Evolutionary conservation across 1,140 invertebrate genomes (phyloP).

Genomic region (Sitophilus oryzae): DNA sequence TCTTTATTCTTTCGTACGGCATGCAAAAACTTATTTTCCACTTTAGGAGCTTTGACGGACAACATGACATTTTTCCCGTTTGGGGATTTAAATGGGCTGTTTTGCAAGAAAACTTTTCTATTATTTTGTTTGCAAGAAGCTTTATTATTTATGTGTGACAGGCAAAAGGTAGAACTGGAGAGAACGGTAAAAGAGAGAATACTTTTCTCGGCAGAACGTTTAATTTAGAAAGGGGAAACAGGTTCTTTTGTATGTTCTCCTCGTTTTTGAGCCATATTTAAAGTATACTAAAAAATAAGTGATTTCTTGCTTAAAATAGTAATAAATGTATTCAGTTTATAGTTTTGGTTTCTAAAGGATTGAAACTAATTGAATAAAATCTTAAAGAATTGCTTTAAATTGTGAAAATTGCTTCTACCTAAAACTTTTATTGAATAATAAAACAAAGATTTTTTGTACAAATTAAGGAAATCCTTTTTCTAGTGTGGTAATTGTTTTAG

Average conservation of each 20-base stretch:
- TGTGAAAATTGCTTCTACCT: too few species aligned
- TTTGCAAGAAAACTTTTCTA: slow-evolving; percentile 15
- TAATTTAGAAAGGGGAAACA: slow-evolving; percentile 6
- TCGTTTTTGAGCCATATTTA: not conserved
- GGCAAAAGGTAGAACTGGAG: slow-evolving; percentile 10
- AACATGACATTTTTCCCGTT: slow-evolving; percentile 18
- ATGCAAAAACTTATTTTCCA: slow-evolving; percentile 8
- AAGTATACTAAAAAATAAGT: slow-evolving; percentile 17
- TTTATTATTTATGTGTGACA: slow-evolving; percentile 23
- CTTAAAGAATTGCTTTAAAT: too few species aligned
- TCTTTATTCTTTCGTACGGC: not conserved
- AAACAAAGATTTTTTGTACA: too few species aligned
- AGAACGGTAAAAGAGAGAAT: slow-evolving; percentile 6
- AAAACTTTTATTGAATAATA: too few species aligned
- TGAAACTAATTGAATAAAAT: too few species aligned
- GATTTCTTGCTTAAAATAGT: slow-evolving; percentile 20
- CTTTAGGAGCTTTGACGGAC: slow-evolving; percentile 20
- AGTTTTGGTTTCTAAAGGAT: too few species aligned
- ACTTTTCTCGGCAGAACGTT: slow-evolving; percentile 7
- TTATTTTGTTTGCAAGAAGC: slow-evolving; percentile 3
- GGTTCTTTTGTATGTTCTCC: not conserved
- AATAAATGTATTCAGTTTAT: slow-evolving; percentile 21
- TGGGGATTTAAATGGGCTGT: slow-evolving; percentile 20
- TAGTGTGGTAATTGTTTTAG: too few species aligned
- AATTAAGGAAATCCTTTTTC: too few species aligned